Evolutionary conservation across 1,140 invertebrate genomes (phyloP).

Genomic region (Cotesia chilonis): DNA sequence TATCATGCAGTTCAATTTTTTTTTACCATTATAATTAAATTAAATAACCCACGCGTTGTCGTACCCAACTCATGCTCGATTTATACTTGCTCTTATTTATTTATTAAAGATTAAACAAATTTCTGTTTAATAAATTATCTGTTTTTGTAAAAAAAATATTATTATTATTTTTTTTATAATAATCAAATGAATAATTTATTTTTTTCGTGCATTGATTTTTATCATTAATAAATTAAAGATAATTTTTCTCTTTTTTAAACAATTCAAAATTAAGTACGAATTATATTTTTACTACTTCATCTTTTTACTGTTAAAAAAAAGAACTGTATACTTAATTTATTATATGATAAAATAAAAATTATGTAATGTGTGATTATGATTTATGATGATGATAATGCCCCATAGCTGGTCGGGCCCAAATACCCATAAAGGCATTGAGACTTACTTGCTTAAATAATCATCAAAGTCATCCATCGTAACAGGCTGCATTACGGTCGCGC

Average conservation of each 20-base stretch:
- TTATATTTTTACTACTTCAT: too few relatives aligned
- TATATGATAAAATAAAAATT: too few relatives aligned
- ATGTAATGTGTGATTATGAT: neutral
- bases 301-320: too few relatives aligned
- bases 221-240: too few relatives aligned
- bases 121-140: slow-evolving; percentile 7
- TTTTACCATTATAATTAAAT: neutral
- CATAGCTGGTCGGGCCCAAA: slow-evolving; percentile 56
- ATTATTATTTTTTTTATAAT: too few relatives aligned
- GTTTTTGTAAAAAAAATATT: too few relatives aligned
- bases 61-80: slow-evolving; percentile 57
- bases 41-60: slow-evolving; percentile 47
- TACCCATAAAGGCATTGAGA: slow-evolving; percentile 42
- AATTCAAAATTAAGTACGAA: too few relatives aligned
- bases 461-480: slow-evolving; percentile 88
- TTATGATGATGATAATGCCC: slow-evolving; percentile 24
- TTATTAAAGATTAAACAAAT: slow-evolving; percentile 29
- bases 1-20: slow-evolving; percentile 21
- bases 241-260: too few relatives aligned
- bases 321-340: too few relatives aligned
- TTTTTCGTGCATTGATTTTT: too few relatives aligned
- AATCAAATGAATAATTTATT: too few relatives aligned
- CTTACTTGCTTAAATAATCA: slow-evolving; percentile 83
- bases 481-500: slow-evolving; percentile 83
- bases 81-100: slow-evolving; percentile 18